Evolutionary conservation across 2,888 invertebrate species (phyloP).

Genomic region (Andrena marginata): DNA sequence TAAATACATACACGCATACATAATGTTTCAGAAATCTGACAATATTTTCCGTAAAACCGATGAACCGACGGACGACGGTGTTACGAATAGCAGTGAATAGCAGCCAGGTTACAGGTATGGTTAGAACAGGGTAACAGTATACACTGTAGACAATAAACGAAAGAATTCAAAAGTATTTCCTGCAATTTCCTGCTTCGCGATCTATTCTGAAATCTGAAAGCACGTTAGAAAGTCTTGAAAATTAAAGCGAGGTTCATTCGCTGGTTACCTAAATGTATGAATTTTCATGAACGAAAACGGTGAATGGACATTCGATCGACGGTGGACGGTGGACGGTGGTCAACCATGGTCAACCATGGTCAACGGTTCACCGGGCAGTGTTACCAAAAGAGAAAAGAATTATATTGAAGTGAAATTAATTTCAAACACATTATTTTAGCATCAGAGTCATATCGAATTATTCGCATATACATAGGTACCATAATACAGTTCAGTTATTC

Average conservation of each 20-base stretch:
- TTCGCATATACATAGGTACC: too few relatives aligned
- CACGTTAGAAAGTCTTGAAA: neutral
- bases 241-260: neutral
- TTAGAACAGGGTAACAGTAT: conserved; percentile 29
- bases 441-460: neutral
- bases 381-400: conserved; percentile 33
- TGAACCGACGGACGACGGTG: neutral
- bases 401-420: neutral
- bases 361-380: conserved; percentile 20
- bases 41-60: neutral
- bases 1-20: conserved; percentile 9
- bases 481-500: too few relatives aligned
- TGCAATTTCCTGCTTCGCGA: neutral
- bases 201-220: neutral
- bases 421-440: neutral
- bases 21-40: neutral
- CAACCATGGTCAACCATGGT: neutral
- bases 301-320: neutral
- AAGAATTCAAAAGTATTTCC: neutral
- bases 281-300: conserved; percentile 7
- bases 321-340: neutral
- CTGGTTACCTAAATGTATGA: neutral
- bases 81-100: neutral
- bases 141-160: too few relatives aligned
- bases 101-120: conserved; percentile 15